These are phyloP conservation scores for Sussaba pulchella DNA, from an alignment of 2,888 invertebrate genomes.

Conservation along the genomic window DNA sequence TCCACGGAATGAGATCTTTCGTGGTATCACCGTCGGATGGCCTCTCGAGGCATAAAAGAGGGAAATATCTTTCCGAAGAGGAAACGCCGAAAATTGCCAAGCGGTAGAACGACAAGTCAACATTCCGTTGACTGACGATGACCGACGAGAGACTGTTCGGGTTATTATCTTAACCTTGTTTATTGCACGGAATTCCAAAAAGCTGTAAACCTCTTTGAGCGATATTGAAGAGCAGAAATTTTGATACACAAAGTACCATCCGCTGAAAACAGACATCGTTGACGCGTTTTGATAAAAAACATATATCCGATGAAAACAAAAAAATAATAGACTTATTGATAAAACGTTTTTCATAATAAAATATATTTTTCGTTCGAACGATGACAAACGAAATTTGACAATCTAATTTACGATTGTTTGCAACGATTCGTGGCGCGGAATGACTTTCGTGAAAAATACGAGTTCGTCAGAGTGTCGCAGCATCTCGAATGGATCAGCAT, in stretches of 20 bases:
- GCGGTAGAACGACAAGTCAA: not conserved
- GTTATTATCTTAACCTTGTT: conserved; percentile 8
- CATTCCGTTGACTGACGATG: not conserved
- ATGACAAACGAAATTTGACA: not conserved
- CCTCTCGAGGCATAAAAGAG: too few relatives aligned
- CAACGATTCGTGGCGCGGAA: too few relatives aligned
- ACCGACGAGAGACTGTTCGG: not conserved
- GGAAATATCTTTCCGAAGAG: too few relatives aligned
- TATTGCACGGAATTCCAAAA: not conserved
- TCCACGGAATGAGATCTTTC: not conserved
- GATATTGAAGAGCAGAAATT: not conserved
- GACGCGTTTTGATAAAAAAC: too few relatives aligned
- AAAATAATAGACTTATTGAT: too few relatives aligned
- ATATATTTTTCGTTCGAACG: too few relatives aligned
- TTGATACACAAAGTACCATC: too few relatives aligned
- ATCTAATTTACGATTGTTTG: not conserved
- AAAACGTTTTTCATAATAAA: too few relatives aligned
- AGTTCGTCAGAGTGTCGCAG: not conserved
- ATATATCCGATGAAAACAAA: too few relatives aligned
- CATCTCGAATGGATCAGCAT: conserved; percentile 16
- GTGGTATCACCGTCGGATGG: too few relatives aligned
- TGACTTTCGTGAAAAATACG: not conserved
- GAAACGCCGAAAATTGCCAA: not conserved
- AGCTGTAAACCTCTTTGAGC: not conserved
- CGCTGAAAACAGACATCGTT: too few relatives aligned